These are phyloP conservation scores for Nesometra sesokonis DNA, from an alignment of 35 echinoderm and acorn worm genomes.

Conservation along the genomic window DNA sequence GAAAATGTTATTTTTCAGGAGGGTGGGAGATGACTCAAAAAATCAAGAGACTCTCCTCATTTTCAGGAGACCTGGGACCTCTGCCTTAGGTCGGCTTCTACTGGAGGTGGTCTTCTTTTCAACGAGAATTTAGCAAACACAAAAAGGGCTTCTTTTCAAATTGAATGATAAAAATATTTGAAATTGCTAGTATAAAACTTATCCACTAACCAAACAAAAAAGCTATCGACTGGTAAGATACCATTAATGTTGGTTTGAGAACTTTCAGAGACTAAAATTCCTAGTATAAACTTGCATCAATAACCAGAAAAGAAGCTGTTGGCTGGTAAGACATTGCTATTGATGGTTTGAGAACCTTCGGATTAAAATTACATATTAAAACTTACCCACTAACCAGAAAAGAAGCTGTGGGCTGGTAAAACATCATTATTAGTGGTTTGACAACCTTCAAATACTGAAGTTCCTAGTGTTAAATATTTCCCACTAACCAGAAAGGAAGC, in stretches of 20 bases:
- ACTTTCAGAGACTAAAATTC: slow-evolving; percentile 65
- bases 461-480: too few relatives aligned
- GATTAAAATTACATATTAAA: background rate
- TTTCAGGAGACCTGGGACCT: too few relatives aligned
- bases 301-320: slow-evolving; percentile 64
- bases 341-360: slow-evolving; percentile 38
- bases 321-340: slow-evolving; percentile 43
- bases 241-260: slow-evolving; percentile 40
- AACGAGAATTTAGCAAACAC: too few relatives aligned
- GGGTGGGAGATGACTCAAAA: too few relatives aligned
- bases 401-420: slow-evolving; percentile 60
- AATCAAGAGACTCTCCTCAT: too few relatives aligned
- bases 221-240: slow-evolving; percentile 49
- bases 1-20: too few relatives aligned
- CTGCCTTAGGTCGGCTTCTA: too few relatives aligned
- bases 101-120: too few relatives aligned
- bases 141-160: too few relatives aligned
- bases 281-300: background rate
- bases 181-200: too few relatives aligned
- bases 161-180: too few relatives aligned
- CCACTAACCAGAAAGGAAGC: slow-evolving; percentile 2
- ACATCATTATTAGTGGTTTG: slow-evolving; percentile 35
- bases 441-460: slow-evolving; percentile 60
- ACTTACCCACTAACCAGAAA: background rate
- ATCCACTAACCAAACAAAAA: slow-evolving; percentile 42